A percentile compares a stretch with the other conserved stretches of the same genome.
phyloP scores from a whole-genome alignment of 2,113 vertebrate species.

The Neodontobutis hainanensis region DNA sequence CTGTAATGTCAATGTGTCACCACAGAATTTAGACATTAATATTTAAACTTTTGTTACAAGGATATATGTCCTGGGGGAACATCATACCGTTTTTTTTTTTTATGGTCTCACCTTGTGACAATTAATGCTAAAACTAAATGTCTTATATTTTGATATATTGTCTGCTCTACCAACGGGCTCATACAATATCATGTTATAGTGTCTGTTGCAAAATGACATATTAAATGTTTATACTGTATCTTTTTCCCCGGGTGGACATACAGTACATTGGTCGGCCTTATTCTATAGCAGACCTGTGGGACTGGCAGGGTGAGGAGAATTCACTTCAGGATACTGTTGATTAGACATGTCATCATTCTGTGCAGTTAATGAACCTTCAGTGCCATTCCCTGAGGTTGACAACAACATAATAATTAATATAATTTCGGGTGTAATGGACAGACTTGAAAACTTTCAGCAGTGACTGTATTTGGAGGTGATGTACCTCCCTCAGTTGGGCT shows the following conservation, averaged over 20 bases:
- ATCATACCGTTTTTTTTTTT: too few species aligned
- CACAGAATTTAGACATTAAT: too few species aligned
- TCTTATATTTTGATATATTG: too few species aligned
- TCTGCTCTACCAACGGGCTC: neutral
- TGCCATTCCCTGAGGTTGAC: constrained; percentile 33
- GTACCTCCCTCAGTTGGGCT: constrained; percentile 58
- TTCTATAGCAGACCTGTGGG: constrained; percentile 85
- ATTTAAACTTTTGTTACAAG: too few species aligned
- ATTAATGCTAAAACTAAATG: neutral
- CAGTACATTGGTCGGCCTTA: neutral
- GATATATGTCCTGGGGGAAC: too few species aligned
- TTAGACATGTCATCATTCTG: constrained; percentile 70
- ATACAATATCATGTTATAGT: neutral
- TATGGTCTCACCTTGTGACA: neutral
- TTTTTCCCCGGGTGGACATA: neutral
- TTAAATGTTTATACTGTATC: neutral
- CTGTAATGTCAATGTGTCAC: too few species aligned
- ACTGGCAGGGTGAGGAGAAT: constrained; percentile 76
- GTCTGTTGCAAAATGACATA: neutral
- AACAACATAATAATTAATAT: neutral
- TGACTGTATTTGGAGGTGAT: constrained; percentile 1
- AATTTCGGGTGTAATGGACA: too few species aligned
- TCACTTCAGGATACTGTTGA: constrained; percentile 56
- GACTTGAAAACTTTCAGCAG: neutral
- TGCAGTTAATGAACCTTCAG: constrained; percentile 80